Base-by-base conservation (phyloP, 2,888 invertebrate genomes). In the Ceriagrion tenellum region DNA sequence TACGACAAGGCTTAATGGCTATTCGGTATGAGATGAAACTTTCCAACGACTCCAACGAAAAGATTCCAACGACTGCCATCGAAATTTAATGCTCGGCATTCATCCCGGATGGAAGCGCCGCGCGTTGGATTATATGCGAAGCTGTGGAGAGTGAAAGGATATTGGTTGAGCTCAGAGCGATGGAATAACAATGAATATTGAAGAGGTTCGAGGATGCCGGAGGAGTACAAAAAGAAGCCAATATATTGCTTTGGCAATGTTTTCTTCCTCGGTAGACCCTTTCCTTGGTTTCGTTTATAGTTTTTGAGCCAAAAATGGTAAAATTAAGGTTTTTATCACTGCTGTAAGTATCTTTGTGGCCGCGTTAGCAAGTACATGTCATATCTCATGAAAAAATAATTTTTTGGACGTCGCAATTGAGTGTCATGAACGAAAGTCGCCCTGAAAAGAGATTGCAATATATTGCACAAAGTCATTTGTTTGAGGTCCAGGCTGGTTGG, bases 1-100 rank as follows among this genome's bases (percentile, higher is more conserved):
- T 81, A 35, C 35, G 81, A 81, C 30, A 4, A 81, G 35, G 35
- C 81, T 81, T 18, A 81, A 81, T 30, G 16, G 35, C 81, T 16
- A 35, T 81, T 30, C 35, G 81, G 81, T 12, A 69, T 69, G n/a
- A n/a, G 30, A 18, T 81, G 81, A 81, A 81, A 81, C 81, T 81
- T 81, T n/a, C n/a, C n/a, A n/a, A n/a, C n/a, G n/a, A n/a, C n/a
- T n/a, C n/a, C n/a, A n/a, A n/a, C 81, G 18, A 81, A 81, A 81
- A 81, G 30, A 81, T 81, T 13, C 81, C 6, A 81, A 81, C 81
- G 81, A 35, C 35, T 81, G 30, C 81, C 30, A 35, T 81, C 35
- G 81, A 81, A 81, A 81, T 81, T 81, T 81, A 81, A 81, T 35
- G 81, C 35, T 30, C 81, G 81, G 26, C 30, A 81, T 81, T 81